These are phyloP conservation scores for Ptiloglossa arizonensis DNA, from an alignment of 1,140 invertebrate genomes.

Conservation along the genomic window DNA sequence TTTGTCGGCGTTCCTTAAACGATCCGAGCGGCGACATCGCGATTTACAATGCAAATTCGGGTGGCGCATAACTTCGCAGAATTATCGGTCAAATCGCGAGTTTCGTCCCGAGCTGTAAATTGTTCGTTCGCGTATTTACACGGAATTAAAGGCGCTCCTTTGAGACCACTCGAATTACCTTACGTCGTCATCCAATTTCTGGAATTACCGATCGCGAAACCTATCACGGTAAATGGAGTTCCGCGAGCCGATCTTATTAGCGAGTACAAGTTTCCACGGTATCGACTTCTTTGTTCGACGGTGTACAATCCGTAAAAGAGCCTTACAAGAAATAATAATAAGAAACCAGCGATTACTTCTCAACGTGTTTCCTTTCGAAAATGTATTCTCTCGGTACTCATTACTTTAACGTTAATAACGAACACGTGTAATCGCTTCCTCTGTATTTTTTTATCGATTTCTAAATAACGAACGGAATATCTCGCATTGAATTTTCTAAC, in stretches of 20 bases:
- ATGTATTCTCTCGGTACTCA: no score
- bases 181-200: conserved; percentile 28
- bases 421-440: no score
- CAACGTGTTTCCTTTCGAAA: no score
- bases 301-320: no score
- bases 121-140: conserved; percentile 51
- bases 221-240: conserved; percentile 31
- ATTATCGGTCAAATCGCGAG: conserved; percentile 59
- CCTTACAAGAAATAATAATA: no score
- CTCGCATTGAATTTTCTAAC: no score
- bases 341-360: no score
- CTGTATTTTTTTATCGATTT: no score
- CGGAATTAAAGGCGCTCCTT: conserved; percentile 45
- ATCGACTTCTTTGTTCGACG: not conserved
- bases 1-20: conserved; percentile 48
- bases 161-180: conserved; percentile 34
- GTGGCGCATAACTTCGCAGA: conserved; percentile 46
- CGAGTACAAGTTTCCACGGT: not conserved
- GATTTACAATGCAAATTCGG: conserved; percentile 61
- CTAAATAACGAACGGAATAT: no score
- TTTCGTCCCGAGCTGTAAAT: conserved; percentile 43
- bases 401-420: no score
- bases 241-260: not conserved
- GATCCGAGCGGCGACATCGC: conserved; percentile 34
- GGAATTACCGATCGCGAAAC: conserved; percentile 21